These are phyloP conservation scores for Nycticryphes semicollaris DNA, from an alignment of 2,113 vertebrate genomes.

Conservation along the genomic window DNA sequence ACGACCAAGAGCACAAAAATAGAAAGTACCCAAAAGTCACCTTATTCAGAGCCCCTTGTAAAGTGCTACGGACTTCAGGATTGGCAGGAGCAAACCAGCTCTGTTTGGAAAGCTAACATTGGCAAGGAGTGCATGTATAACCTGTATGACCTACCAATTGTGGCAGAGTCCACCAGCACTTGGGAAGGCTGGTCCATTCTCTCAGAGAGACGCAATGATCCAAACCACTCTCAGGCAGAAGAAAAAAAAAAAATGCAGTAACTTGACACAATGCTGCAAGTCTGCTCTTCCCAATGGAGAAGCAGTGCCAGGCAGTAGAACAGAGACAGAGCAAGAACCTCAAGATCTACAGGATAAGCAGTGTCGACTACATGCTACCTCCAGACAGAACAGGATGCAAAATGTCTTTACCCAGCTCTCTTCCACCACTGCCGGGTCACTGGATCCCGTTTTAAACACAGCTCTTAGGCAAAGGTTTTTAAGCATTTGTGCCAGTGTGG, in stretches of 20 bases:
- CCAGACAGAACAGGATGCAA: neutral
- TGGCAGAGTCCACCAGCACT: neutral
- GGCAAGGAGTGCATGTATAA: neutral
- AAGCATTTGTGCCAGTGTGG: neutral
- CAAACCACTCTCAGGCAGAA: neutral
- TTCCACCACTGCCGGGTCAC: neutral
- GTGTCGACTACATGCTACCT: neutral
- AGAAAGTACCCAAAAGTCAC: neutral
- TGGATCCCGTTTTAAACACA: neutral
- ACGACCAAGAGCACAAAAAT: neutral
- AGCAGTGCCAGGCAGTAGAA: neutral
- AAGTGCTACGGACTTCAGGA: neutral
- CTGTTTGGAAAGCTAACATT: neutral
- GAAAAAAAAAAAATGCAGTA: neutral
- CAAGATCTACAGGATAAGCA: neutral
- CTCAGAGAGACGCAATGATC: neutral
- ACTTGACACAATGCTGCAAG: neutral
- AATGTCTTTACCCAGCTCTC: neutral
- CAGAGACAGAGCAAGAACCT: neutral
- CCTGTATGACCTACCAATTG: accelerated
- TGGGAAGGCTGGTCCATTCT: neutral
- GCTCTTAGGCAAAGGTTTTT: neutral
- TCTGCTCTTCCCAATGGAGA: neutral
- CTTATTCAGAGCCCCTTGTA: neutral
- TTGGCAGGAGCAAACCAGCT: neutral